A percentile compares a stretch with the other conserved stretches of the same genome.
Conservation (phyloP, 2,797 vertebrate genomes). For the Mergus octosetaceus region DNA sequence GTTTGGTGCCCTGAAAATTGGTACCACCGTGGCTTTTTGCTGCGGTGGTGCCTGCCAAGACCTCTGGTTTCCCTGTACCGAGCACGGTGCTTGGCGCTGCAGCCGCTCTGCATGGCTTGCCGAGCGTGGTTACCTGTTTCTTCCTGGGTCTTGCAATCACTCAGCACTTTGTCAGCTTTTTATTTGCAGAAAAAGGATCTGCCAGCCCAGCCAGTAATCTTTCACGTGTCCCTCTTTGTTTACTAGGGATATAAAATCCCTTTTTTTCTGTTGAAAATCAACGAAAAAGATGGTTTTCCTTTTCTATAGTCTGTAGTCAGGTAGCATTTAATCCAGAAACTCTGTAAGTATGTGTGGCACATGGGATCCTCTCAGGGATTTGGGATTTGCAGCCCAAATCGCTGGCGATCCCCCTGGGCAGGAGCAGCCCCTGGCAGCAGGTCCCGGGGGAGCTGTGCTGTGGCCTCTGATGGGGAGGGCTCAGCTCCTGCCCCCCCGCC, state of each 20-base stretch:
- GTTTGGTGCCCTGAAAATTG: not conserved
- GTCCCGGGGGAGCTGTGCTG: not conserved
- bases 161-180: not conserved
- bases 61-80: not conserved
- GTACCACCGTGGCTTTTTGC: not conserved
- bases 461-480: not conserved
- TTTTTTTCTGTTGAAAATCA: not conserved
- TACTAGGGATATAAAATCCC: not conserved
- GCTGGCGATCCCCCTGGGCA: not conserved
- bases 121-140: not conserved
- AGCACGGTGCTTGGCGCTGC: not conserved
- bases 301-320: fast-evolving
- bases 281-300: not conserved
- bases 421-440: not conserved
- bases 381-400: not conserved
- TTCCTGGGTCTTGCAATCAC: not conserved
- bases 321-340: not conserved
- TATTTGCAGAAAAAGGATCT: not conserved
- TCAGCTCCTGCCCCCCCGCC: not conserved
- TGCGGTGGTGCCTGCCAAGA: not conserved
- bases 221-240: not conserved
- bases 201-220: not conserved
- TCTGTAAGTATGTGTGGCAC: not conserved
- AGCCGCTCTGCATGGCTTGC: not conserved
- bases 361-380: not conserved